Base-by-base conservation (phyloP, 2,797 vertebrate genomes). In the Bradypodion ventrale region DNA sequence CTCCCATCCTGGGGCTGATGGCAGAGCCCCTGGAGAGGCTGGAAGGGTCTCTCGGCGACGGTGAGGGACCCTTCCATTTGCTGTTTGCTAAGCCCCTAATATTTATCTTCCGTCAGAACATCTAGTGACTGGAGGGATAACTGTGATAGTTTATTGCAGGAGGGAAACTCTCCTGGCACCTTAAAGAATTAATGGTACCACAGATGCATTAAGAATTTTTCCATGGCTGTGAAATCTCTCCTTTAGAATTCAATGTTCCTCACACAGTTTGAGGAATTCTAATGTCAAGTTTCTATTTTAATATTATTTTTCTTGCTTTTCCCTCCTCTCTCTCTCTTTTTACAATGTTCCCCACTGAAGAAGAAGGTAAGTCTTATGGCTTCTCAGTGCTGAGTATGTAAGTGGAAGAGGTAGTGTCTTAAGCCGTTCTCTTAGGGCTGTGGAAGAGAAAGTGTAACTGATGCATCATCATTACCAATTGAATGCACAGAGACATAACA, bases 301-400 rank as follows among this genome's bases (percentile, higher is more conserved):
- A 91, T 75, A 56, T 83, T 92, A 63, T 90, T 78, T 91, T 35
- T 69, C 49, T 87, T 90, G 68, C 89, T 40, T 69, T 59, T 90
- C 35, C 46, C 2, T 0, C 89, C 88, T 75, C 49, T 42, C 80
- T 42, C 80, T 90, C 69, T 88, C 32, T 13, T 89, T 59, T 66
- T 1, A 5, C 65, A 40, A 77, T 0, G 0, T 82, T 85, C 85
- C 49, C 84, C 27, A 29, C 92, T 93, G 95, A 93, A 8, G 96
- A 97, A 86, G 95, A 96, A 95, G 96, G 97, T 98, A 97, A 9
- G 95, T 93, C 85, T 84, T 88, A 74, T 7, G 29, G 21, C n/a
- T 12, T 16, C 85, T 82, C 49, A 16, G 29, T 65, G 49, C 66
- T 12, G 0, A 69, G 68, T 21, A n/a, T 12, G 73, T 60, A 69